Evolutionary conservation across 2,113 vertebrate species (phyloP), one percentile per base, ranked within the genome.

Genomic region (Indicator indicator): DNA sequence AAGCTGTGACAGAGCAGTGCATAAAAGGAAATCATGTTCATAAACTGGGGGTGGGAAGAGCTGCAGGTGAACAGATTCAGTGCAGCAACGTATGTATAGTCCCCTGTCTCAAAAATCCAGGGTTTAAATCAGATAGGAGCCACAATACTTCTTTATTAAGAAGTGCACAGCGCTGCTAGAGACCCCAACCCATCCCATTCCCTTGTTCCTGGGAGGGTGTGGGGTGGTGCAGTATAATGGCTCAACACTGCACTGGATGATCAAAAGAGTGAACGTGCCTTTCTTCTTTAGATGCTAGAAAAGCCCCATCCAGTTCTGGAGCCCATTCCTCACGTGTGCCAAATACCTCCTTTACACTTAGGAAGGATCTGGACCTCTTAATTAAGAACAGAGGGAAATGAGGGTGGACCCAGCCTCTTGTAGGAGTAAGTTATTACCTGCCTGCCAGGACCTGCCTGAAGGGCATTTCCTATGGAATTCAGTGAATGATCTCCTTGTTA

Each of bases 1-100:
- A 95, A 95, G 91, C 85, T 94, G 94, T 97, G 91, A 95, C 93
- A 95, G 82, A 92, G 89, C 82, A 89, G 52, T 42, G 89, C 91
- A 93, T 95, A 82, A 92, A 96, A 94, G 89, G 84, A 94, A 94
- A 94, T 89, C 78, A 74, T 28, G 89, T 79, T 95, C 84, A n/a
- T 79, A 62, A 74, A 9, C 33, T 88, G 89, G 89, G 91, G 93
- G 94, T 78, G 72, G 90, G 93, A 94, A 93, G 70, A 86, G 72
- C 82, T 83, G 87, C 95, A 97, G 95, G 89, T 96, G 89, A 97
- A 88, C 28, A 68, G 78, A 83, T 56, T 60, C 82, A 74, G 68
- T 38, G 84, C 74, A 73, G 74, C 71, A 87, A 42, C 33, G 38
- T 13, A 64, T 5, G 54, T 19, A 79, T 17, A 76, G 32, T 30